Evolutionary conservation across 2,113 vertebrate species (phyloP).

Genomic region (Neolamprologus longior): DNA sequence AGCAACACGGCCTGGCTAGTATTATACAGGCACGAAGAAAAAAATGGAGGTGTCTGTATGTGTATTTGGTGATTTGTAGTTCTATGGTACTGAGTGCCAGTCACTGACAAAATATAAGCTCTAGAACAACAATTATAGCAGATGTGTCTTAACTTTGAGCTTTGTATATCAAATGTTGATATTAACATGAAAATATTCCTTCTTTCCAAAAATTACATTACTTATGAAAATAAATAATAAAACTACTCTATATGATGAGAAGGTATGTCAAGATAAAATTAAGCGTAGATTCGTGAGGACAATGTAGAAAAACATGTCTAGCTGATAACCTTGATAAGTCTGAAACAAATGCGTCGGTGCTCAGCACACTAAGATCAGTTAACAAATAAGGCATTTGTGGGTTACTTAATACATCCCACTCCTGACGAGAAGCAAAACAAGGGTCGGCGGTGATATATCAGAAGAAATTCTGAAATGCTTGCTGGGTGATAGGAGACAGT

Average conservation of each 20-base stretch:
- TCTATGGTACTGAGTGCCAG: neutral
- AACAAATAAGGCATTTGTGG: neutral
- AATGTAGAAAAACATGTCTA: neutral
- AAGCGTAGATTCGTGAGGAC: neutral
- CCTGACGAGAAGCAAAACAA: neutral
- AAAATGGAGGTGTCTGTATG: neutral
- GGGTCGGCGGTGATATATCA: neutral
- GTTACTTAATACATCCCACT: neutral
- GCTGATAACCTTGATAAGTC: neutral
- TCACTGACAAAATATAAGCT: neutral
- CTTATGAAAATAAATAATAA: neutral
- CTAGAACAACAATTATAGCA: neutral
- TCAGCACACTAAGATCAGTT: neutral
- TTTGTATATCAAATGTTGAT: neutral
- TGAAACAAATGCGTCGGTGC: neutral
- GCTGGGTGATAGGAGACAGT: neutral
- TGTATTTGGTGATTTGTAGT: neutral
- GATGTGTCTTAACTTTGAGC: neutral
- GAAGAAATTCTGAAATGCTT: neutral
- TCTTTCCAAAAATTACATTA: neutral
- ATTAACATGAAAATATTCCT: neutral
- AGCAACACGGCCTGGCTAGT: neutral
- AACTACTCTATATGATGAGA: neutral
- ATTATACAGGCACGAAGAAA: neutral
- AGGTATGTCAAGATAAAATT: neutral